Conservation (phyloP, 2,797 vertebrate species). For the Pteropus rufus region DNA sequence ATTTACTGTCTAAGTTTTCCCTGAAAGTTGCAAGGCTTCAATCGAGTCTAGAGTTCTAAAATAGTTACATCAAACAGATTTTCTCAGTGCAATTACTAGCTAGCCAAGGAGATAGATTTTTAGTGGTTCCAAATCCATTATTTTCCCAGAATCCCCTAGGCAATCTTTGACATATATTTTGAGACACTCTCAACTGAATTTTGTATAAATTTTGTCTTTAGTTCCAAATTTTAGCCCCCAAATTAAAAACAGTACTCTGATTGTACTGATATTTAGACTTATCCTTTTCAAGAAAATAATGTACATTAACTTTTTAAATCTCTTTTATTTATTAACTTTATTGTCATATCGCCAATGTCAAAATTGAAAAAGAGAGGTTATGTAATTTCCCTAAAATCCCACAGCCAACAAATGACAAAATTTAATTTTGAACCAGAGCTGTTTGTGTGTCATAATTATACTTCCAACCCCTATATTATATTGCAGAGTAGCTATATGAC, state of each 20-base stretch:
- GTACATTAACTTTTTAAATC: background rate
- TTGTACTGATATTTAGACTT: background rate
- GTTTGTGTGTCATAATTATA: background rate
- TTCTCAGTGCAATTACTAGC: background rate
- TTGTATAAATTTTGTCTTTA: background rate
- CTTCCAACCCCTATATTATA: rapidly evolving
- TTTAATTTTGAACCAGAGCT: background rate
- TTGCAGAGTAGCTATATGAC: background rate
- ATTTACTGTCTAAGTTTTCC: background rate
- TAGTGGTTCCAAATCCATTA: background rate
- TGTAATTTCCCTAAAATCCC: background rate
- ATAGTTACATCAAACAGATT: background rate
- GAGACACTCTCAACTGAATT: background rate
- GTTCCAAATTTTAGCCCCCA: background rate
- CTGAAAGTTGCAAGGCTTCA: background rate
- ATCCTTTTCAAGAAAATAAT: background rate
- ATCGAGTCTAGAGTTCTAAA: background rate
- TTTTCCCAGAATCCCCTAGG: background rate
- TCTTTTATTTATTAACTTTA: background rate
- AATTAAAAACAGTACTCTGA: background rate
- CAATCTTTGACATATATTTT: background rate
- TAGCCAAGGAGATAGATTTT: background rate
- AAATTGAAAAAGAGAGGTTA: background rate
- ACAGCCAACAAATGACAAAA: background rate
- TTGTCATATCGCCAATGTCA: background rate